Evolutionary conservation across 2,888 invertebrate genomes (phyloP).

Genomic region (Dioctria rufipes): DNA sequence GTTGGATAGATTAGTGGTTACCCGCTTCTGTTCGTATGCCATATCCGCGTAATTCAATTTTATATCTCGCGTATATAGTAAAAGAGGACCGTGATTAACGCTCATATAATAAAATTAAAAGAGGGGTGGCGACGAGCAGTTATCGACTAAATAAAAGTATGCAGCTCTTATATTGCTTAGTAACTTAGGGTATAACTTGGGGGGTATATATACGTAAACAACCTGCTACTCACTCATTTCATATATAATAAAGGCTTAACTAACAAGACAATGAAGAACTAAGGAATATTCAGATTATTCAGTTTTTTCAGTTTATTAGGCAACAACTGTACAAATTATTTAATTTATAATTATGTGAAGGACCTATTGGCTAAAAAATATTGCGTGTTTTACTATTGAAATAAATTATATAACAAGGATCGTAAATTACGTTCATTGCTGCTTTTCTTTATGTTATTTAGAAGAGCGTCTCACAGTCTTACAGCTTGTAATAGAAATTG

Average conservation of each 20-base stretch:
- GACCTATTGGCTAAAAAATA: too few relatives aligned
- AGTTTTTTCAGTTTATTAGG: too few relatives aligned
- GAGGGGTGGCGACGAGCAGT: neutral
- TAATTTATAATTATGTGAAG: too few relatives aligned
- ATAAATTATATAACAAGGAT: neutral
- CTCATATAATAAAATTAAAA: slow-evolving; percentile 2
- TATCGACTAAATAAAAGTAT: neutral
- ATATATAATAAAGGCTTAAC: neutral
- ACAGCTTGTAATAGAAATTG: neutral
- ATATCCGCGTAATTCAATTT: slow-evolving; percentile 54
- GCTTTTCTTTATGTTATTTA: neutral
- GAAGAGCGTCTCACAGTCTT: too few relatives aligned
- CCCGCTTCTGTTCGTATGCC: slow-evolving; percentile 63
- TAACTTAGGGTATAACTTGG: too few relatives aligned
- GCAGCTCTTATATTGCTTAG: too few relatives aligned
- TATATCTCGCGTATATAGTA: neutral
- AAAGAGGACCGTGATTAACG: slow-evolving; percentile 1
- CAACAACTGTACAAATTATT: too few relatives aligned
- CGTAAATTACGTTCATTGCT: neutral
- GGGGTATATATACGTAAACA: too few relatives aligned
- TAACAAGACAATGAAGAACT: too few relatives aligned
- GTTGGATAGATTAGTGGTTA: slow-evolving; percentile 66
- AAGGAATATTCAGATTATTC: too few relatives aligned
- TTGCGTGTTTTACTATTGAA: too few relatives aligned
- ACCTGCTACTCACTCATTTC: neutral